A percentile compares a stretch with the other conserved stretches of the same genome.
Conservation (phyloP, 2,888 invertebrate genomes). For the Ornithoptera priamus region DNA sequence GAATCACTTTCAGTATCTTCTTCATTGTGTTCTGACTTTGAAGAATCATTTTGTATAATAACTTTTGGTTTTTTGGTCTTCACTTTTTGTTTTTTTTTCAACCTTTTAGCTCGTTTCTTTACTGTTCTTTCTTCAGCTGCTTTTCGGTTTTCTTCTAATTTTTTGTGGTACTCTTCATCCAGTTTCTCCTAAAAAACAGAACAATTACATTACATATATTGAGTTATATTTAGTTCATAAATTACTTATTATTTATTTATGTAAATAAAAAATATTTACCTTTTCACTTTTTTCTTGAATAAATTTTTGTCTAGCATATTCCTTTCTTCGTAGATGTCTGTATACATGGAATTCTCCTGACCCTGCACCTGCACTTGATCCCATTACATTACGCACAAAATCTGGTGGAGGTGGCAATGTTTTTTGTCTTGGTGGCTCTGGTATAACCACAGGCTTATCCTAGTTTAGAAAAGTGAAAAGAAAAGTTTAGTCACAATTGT, state of each 20-base stretch:
- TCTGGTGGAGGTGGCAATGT: slow-evolving; percentile 90
- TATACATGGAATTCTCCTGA: slow-evolving; percentile 99
- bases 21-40: slow-evolving; percentile 58
- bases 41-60: slow-evolving; percentile 38
- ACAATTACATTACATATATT: not conserved
- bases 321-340: slow-evolving; percentile 95
- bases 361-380: slow-evolving; percentile 99
- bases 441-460: slow-evolving; percentile 94
- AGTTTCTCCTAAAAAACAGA: slow-evolving; percentile 84
- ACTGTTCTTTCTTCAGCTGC: slow-evolving; percentile 90
- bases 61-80: slow-evolving; percentile 60
- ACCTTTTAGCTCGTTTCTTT: slow-evolving; percentile 93
- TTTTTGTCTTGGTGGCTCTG: slow-evolving; percentile 89
- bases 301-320: slow-evolving; percentile 96
- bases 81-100: slow-evolving; percentile 84
- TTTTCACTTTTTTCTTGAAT: slow-evolving; percentile 93
- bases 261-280: slow-evolving; percentile 63
- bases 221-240: not conserved
- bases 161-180: slow-evolving; percentile 90
- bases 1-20: slow-evolving; percentile 40
- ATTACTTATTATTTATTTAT: no score
- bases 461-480: slow-evolving; percentile 53
- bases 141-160: slow-evolving; percentile 87
- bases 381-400: slow-evolving; percentile 99
- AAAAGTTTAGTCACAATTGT: not conserved